Conservation (phyloP, 92 coral and sea anemone species). For the Meandrina meandrites region DNA sequence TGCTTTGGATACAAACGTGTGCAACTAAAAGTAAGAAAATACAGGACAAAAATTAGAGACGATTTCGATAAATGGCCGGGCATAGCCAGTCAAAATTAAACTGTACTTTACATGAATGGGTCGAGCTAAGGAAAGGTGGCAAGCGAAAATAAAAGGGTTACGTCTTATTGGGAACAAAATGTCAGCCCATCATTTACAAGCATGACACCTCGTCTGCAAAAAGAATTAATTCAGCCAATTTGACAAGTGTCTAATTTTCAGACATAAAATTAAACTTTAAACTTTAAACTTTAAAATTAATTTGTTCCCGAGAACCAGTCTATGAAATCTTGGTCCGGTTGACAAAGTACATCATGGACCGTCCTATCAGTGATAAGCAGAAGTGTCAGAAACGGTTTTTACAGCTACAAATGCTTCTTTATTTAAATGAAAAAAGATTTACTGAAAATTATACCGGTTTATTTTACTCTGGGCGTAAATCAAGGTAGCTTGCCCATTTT, state of each 20-base stretch:
- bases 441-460: not conserved
- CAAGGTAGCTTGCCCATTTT: not conserved
- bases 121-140: not conserved
- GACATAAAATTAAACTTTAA: no score
- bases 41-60: not conserved
- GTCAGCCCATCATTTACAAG: no score
- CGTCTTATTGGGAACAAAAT: no score
- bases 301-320: not conserved
- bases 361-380: no score
- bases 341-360: no score
- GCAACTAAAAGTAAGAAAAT: not conserved
- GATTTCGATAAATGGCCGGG: not conserved
- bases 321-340: no score
- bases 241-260: not conserved
- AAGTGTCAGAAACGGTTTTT: no score
- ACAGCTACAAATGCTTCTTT: no score
- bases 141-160: no score
- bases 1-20: conserved; percentile 18
- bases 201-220: not conserved
- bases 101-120: no score
- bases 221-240: not conserved
- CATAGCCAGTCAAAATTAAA: not conserved
- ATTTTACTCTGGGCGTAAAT: not conserved
- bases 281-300: no score
- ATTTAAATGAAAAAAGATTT: not conserved